phyloP scores from a whole-genome alignment of 2,797 vertebrate genomes.

The Microctenopoma stevenorrisi region DNA sequence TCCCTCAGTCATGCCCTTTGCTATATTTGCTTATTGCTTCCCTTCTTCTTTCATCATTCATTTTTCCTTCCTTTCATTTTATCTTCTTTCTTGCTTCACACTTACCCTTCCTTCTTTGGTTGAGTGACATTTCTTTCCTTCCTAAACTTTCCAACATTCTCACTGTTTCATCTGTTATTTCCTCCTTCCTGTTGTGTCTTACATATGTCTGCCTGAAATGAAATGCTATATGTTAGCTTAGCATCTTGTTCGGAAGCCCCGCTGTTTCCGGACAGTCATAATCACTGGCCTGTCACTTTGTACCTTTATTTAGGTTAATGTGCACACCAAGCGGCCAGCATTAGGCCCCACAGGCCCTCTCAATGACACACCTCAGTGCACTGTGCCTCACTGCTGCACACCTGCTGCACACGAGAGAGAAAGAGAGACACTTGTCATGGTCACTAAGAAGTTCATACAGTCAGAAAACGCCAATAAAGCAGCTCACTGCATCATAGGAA shows the following conservation, averaged over 20 bases:
- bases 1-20: too few relatives aligned
- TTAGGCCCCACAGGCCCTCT: constrained; percentile 50
- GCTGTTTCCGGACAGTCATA: constrained; percentile 46
- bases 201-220: background rate
- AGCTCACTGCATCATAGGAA: constrained; percentile 26
- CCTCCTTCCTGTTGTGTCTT: too few relatives aligned
- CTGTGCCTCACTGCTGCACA: constrained; percentile 34
- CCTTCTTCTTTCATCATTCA: background rate
- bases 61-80: background rate
- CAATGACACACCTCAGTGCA: constrained; percentile 59
- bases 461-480: constrained; percentile 41
- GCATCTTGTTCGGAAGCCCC: background rate
- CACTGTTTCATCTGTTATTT: too few relatives aligned
- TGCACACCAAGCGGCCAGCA: constrained; percentile 35
- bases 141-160: too few relatives aligned
- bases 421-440: constrained; percentile 18
- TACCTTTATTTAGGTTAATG: constrained; percentile 66
- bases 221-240: constrained; percentile 1
- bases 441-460: constrained; percentile 9
- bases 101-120: background rate
- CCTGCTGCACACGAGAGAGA: constrained; percentile 27
- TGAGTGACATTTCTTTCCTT: background rate
- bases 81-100: background rate
- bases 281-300: constrained; percentile 56
- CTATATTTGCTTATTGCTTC: background rate